These are phyloP conservation scores for Eutolmus rufibarbis DNA, from an alignment of 2,888 invertebrate species.

Conservation along the genomic window DNA sequence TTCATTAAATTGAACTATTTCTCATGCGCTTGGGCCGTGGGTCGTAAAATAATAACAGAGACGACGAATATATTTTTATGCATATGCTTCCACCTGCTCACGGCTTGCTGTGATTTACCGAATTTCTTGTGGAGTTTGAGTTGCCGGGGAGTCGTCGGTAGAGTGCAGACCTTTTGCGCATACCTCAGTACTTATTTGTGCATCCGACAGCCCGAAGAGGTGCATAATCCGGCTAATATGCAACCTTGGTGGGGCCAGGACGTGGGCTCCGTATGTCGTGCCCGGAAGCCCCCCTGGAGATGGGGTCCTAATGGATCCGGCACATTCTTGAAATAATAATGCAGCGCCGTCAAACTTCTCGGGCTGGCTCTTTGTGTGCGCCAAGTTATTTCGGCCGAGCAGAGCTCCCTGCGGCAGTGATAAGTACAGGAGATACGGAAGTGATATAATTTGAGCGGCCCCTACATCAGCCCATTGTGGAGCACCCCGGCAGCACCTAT, in stretches of 20 bases:
- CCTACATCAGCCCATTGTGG: not conserved
- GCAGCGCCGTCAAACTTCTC: not conserved
- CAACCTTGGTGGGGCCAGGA: not conserved
- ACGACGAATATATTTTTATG: not conserved
- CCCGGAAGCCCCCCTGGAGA: not conserved
- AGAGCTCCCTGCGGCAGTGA: not conserved
- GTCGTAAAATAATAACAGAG: constrained; percentile 11
- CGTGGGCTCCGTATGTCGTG: not conserved
- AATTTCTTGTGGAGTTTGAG: not conserved
- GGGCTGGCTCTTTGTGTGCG: not conserved
- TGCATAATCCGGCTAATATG: not conserved
- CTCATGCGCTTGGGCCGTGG: constrained; percentile 24
- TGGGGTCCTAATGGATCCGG: not conserved
- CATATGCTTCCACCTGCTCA: not conserved
- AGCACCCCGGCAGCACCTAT: not conserved
- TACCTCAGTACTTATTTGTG: not conserved
- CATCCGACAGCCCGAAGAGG: not conserved
- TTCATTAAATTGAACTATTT: constrained; percentile 43
- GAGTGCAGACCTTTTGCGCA: not conserved
- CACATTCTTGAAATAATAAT: constrained; percentile 3
- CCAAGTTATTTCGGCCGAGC: not conserved
- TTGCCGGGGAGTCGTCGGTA: not conserved
- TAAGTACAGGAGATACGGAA: not conserved
- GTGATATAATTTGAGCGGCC: not conserved
- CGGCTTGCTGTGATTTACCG: not conserved